A percentile compares a stretch with the other conserved stretches of the same genome.
Conservation (phyloP, 2,888 invertebrate species). For the Hirtodrosophila alboralis region DNA sequence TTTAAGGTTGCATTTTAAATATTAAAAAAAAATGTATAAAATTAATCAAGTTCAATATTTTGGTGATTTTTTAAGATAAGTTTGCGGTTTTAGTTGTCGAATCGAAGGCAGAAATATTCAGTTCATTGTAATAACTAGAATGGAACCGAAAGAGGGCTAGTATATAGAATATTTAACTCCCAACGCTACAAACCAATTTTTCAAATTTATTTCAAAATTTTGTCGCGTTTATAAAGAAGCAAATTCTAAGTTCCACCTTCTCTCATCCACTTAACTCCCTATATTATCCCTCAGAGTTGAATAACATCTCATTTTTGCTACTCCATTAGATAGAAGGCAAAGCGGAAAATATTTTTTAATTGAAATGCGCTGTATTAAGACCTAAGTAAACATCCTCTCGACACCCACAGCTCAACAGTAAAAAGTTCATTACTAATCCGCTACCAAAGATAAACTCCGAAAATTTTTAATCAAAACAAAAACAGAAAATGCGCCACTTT, state of each 20-base stretch:
- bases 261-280: no score
- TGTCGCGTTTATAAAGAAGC: no score
- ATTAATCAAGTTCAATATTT: no score
- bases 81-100: no score
- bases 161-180: no score
- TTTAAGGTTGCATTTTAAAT: conserved; percentile 20
- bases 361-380: conserved; percentile 61
- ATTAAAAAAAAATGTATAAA: background rate
- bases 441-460: conserved; percentile 76
- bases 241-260: no score
- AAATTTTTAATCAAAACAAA: conserved; percentile 73
- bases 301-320: background rate
- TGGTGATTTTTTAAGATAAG: no score
- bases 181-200: no score
- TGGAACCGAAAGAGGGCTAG: no score
- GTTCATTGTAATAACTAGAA: no score
- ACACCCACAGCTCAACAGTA: conserved; percentile 21
- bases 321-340: conserved; percentile 22
- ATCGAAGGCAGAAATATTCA: no score
- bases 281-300: background rate
- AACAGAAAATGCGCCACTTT: conserved; percentile 75
- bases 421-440: conserved; percentile 77
- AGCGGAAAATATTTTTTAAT: conserved; percentile 65
- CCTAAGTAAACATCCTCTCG: conserved; percentile 68
- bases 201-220: no score